A percentile compares a stretch with the other conserved stretches of the same genome.
These are phyloP conservation scores for Pseudoips prasinana DNA, from an alignment of 2,888 invertebrate species.

Conservation along the genomic window DNA sequence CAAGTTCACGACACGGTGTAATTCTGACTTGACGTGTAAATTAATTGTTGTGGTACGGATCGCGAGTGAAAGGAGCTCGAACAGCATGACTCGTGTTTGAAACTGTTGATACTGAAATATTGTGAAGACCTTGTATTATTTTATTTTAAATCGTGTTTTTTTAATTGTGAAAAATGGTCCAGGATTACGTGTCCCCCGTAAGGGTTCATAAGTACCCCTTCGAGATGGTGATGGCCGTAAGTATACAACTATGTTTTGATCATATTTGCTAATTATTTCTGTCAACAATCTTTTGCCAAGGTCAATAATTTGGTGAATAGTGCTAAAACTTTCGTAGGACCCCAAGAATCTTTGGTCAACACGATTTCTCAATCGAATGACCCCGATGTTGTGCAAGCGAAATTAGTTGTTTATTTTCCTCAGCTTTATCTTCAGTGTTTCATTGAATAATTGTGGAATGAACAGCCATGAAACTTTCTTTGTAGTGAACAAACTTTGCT, in stretches of 20 bases:
- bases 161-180: constrained; percentile 88
- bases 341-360: constrained; percentile 13
- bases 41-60: constrained; percentile 55
- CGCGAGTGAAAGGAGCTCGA: constrained; percentile 56
- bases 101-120: constrained; percentile 43
- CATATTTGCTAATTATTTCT: background rate
- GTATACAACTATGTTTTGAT: constrained; percentile 59
- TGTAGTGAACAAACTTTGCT: too few relatives aligned
- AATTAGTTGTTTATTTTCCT: constrained; percentile 10
- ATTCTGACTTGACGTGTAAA: constrained; percentile 47
- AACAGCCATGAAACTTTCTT: too few relatives aligned
- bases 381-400: constrained; percentile 19
- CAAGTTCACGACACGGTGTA: constrained; percentile 54
- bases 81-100: constrained; percentile 66
- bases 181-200: constrained; percentile 96
- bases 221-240: constrained; percentile 97
- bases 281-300: constrained; percentile 11
- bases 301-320: constrained; percentile 21
- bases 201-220: constrained; percentile 97
- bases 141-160: constrained; percentile 47
- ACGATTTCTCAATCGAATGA: constrained; percentile 17
- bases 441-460: too few relatives aligned
- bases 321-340: constrained; percentile 18
- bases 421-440: background rate
- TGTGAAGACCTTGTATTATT: constrained; percentile 53